phyloP scores from a whole-genome alignment of 1,140 invertebrate species.

The Palaemon carinicauda region DNA sequence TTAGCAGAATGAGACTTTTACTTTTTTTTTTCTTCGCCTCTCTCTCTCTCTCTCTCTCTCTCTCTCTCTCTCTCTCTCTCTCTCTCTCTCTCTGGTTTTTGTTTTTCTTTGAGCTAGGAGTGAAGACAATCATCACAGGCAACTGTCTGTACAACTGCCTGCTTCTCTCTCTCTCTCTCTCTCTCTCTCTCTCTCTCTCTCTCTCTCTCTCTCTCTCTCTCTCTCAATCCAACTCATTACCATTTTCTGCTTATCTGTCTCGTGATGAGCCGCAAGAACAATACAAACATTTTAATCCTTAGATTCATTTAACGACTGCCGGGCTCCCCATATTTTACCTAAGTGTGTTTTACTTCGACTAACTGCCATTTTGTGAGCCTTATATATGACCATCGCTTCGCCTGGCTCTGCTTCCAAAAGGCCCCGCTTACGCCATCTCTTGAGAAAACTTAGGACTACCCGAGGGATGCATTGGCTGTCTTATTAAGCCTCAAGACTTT shows the following conservation, averaged over 20 bases:
- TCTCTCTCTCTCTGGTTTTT: background rate
- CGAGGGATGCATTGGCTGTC: conserved; percentile 28
- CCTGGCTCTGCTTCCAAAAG: conserved; percentile 13
- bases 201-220: background rate
- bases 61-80: background rate
- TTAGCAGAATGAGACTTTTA: conserved; percentile 35
- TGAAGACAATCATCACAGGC: conserved; percentile 54
- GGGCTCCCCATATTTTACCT: conserved; percentile 55
- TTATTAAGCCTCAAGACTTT: conserved; percentile 18
- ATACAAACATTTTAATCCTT: conserved; percentile 56
- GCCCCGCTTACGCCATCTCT: conserved; percentile 49
- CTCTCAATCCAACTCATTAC: conserved; percentile 49
- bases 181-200: conserved; percentile 18
- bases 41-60: background rate
- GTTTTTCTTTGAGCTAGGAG: background rate
- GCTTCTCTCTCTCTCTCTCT: background rate
- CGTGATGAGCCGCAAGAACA: conserved; percentile 46
- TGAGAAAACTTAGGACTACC: conserved; percentile 40
- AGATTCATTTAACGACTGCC: conserved; percentile 57
- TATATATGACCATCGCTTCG: conserved; percentile 56
- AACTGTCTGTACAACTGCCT: conserved; percentile 49
- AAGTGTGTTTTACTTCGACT: conserved; percentile 58
- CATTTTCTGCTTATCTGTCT: conserved; percentile 56
- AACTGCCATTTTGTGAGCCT: conserved; percentile 59
- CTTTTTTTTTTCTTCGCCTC: background rate